Base-by-base conservation (phyloP, 2,113 vertebrate species). In the Ictidomys tridecemlineatus region DNA sequence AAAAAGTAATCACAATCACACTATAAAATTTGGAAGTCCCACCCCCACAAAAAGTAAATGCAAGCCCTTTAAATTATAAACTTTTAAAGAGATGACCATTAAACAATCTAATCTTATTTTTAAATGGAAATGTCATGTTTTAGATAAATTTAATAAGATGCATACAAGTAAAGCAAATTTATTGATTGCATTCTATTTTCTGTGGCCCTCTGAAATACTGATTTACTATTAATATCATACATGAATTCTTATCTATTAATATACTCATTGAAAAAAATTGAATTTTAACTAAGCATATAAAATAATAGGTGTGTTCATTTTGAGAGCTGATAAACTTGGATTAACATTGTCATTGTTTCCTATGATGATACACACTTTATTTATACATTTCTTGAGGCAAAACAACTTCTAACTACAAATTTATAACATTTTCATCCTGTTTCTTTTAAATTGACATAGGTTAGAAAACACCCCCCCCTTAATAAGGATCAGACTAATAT, bases 351-450 rank as follows among this genome's bases (percentile, higher is more conserved):
- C 3, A 32, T 65, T 70, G 12, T 73, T 87, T 79, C 0, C 28
- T 85, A 8, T 88, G 18, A 72, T 92, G 10, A 70, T 48, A 61
- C 4, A 37, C 24, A 30, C 51, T 70, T n/a, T 42, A 56, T 83
- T 39, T 82, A 37, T 79, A 51, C 88, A 63, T 67, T 56, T 93
- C 10, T 78, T 91, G 10, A 92, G 95, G 85, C 12, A 26, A 96
- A 86, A 34, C 8, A 84, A 30, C 18, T 37, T 84, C n/a, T 69
- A 82, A 73, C 20, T 72, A 56, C 1, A 80, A 80, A 84, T 48
- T 61, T 53, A 39, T 76, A 83, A 10, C 8, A 39, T 9, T 65
- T 30, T 78, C 24, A 26, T 82, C 3, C 58, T 22, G 70, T 39
- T 69, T 79, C 9, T 74, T 42, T 48, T 30, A 80, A 96, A 56